phyloP scores from a whole-genome alignment of 2,113 vertebrate species.

The Phyllostomus discolor region DNA sequence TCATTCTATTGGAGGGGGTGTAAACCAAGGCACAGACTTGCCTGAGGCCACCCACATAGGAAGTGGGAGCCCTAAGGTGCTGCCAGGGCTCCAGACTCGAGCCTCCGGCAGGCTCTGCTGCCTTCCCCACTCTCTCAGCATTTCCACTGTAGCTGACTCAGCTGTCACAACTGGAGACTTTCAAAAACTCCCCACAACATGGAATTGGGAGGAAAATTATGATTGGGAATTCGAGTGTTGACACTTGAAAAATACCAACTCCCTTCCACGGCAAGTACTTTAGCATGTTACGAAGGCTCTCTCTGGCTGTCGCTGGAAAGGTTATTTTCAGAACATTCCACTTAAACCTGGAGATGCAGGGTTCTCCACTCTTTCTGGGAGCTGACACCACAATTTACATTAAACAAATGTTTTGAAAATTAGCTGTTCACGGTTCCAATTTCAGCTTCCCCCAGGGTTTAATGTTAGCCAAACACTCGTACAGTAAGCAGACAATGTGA shows the following conservation, averaged over 20 bases:
- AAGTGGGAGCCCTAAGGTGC: background rate
- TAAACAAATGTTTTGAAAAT: conserved; percentile 81
- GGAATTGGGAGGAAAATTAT: conserved; percentile 49
- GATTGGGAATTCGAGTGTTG: conserved; percentile 64
- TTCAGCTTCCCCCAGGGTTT: conserved; percentile 80
- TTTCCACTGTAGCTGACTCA: conserved; percentile 41
- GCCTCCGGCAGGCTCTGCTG: rapidly evolving
- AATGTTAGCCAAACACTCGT: conserved; percentile 79
- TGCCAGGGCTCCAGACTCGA: background rate
- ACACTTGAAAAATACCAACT: conserved; percentile 73
- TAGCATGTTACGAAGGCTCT: conserved; percentile 44
- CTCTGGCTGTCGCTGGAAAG: conserved; percentile 52
- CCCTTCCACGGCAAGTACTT: conserved; percentile 59
- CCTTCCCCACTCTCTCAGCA: background rate
- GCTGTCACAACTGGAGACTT: conserved; percentile 64
- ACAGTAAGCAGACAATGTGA: conserved; percentile 81
- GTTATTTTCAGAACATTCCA: conserved; percentile 66
- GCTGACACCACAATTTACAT: conserved; percentile 75
- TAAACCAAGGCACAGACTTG: conserved; percentile 12
- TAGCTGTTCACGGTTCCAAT: conserved; percentile 78
- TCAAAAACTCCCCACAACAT: conserved; percentile 63
- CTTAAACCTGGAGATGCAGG: conserved; percentile 52
- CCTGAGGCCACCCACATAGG: conserved; percentile 39
- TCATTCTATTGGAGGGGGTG: background rate
- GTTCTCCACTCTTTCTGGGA: conserved; percentile 66